Base-by-base conservation (phyloP, 2,113 vertebrate genomes). In the Ammodytes dubius region DNA sequence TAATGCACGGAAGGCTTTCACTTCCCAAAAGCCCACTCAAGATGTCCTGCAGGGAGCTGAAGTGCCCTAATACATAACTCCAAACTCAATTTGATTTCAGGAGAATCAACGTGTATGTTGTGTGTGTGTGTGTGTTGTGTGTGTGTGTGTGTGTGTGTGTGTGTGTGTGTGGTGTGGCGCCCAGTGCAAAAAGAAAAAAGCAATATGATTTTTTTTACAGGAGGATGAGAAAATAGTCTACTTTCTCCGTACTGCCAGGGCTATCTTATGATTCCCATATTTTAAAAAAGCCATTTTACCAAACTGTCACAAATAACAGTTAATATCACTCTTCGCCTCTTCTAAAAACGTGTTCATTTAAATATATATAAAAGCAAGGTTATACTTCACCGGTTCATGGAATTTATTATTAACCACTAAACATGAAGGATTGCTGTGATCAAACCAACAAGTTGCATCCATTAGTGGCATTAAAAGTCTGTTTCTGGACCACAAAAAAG, bases 21-120 rank as follows among this genome's bases (percentile, higher is more conserved):
- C 67, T 69, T 73, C 15, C 42, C 42, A 71, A 86, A 71, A 43
- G 3, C 58, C 74, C 52, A 82, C 45, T 63, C 69, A 64, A 43
- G 6, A 53, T 56, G 42, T 72, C 61, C 6, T 66, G 42, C 10
- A 49, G 65, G 43, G 27, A 52, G 17, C n/a, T 50, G 15, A 70
- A 43, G 54, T 63, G 50, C 14, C 12, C 77, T 40, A 37, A 73
- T 40, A 49, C 58, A 60, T 45, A n/a, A 39, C 57, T 42, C 7
- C 47, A 56, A 46, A 58, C 57, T 49, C 50, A 7, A 81, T 54
- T 39, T 69, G 39, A 57, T 64, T 63, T 74, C 14, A 14, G n/a
- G 19, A 52, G 45, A 52, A 45, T 19, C 45, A 56, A 37, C 17
- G 12, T 40, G 14, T 50, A 9, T 35, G 5, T 74, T 39, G 37